Conservation (phyloP, 2,888 invertebrate genomes). For the Eurois occulta region DNA sequence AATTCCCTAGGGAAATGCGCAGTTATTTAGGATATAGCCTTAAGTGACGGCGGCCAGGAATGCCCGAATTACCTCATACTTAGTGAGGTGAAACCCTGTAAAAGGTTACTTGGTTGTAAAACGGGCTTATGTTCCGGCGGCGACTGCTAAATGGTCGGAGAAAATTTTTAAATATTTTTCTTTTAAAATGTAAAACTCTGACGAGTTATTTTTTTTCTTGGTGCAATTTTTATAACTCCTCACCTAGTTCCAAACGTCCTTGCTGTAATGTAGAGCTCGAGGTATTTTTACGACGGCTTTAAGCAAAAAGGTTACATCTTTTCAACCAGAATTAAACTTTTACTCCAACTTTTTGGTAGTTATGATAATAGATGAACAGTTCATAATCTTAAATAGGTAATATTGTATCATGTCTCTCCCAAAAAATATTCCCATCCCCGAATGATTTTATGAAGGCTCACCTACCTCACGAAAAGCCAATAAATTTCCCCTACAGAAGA, state of each 20-base stretch:
- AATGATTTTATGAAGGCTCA: background rate
- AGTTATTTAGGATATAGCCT: constrained; percentile 63
- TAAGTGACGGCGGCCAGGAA: constrained; percentile 61
- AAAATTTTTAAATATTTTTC: constrained; percentile 28
- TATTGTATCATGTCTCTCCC: background rate
- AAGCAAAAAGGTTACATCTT: background rate
- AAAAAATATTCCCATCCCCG: background rate
- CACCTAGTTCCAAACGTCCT: background rate
- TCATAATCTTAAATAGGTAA: background rate
- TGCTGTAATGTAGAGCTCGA: background rate
- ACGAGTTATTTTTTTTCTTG: background rate
- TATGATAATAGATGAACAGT: background rate
- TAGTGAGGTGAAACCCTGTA: constrained; percentile 38
- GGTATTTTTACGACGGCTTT: background rate
- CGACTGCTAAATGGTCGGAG: constrained; percentile 15
- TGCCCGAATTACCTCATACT: constrained; percentile 56
- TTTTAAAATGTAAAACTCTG: constrained; percentile 1
- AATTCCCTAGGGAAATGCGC: constrained; percentile 64
- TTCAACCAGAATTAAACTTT: background rate
- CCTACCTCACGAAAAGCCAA: constrained; percentile 33
- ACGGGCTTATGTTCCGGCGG: constrained; percentile 13
- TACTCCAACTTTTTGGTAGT: background rate
- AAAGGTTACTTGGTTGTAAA: constrained; percentile 40
- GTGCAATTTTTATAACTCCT: background rate
- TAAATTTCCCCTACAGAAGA: constrained; percentile 65